Evolutionary conservation across 1,140 invertebrate genomes (phyloP).

Genomic region (Leguminivora glycinivorella): DNA sequence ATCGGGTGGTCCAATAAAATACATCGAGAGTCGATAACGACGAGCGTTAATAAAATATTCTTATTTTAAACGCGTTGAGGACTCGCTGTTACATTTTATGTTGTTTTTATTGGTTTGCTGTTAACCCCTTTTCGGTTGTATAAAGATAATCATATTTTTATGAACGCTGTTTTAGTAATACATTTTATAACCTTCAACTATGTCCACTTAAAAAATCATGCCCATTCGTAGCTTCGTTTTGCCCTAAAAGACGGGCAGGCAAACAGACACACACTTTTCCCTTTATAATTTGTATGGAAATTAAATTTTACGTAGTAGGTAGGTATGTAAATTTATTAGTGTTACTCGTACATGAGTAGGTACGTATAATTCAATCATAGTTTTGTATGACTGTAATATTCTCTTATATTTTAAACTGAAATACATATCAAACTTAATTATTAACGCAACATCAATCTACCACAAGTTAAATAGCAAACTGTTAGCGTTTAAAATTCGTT

Average conservation of each 20-base stretch:
- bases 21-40: constrained; percentile 16
- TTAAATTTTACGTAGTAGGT: too few species aligned
- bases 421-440: constrained; percentile 22
- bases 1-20: constrained; percentile 40
- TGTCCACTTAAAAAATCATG: too few species aligned
- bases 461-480: not conserved
- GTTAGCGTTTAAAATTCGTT: not conserved
- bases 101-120: not conserved
- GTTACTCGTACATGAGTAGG: too few species aligned
- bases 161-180: not conserved
- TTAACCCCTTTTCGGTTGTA: not conserved
- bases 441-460: not conserved
- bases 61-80: constrained; percentile 15
- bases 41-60: constrained; percentile 17
- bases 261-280: too few species aligned
- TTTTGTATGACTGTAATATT: constrained; percentile 19
- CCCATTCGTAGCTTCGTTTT: too few species aligned
- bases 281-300: too few species aligned
- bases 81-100: constrained; percentile 16
- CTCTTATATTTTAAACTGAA: constrained; percentile 26
- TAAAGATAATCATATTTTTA: not conserved
- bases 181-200: not conserved
- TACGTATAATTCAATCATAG: too few species aligned
- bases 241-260: too few species aligned
- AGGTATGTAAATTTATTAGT: too few species aligned